A percentile compares a stretch with the other conserved stretches of the same genome.
Conservation (phyloP, 2,113 vertebrate genomes). For the Cairina moschata region DNA sequence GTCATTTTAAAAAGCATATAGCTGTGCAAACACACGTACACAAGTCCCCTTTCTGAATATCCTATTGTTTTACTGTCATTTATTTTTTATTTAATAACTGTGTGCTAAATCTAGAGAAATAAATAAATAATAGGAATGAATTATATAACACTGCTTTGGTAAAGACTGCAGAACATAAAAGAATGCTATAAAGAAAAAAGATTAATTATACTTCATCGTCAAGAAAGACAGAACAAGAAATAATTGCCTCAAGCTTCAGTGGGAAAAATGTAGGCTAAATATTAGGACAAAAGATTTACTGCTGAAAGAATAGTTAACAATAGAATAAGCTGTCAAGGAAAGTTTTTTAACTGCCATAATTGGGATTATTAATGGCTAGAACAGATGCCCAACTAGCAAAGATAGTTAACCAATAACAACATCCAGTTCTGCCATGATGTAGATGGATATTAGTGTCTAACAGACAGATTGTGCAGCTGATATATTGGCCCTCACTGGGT, state of each 20-base stretch:
- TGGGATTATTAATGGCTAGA: slow-evolving; percentile 18
- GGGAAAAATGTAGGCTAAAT: slow-evolving; percentile 45
- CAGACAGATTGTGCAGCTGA: background rate
- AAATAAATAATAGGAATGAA: slow-evolving; percentile 9
- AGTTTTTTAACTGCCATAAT: slow-evolving; percentile 38
- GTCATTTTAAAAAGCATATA: background rate
- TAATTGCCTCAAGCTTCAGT: slow-evolving; percentile 7
- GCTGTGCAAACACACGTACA: background rate
- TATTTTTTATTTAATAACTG: slow-evolving; percentile 20
- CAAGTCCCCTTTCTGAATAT: background rate
- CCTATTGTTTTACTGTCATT: background rate
- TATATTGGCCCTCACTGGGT: background rate
- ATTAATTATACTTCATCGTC: background rate
- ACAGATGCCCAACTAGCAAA: background rate
- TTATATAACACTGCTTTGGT: slow-evolving; percentile 4
- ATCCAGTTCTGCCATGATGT: background rate
- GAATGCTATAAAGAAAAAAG: background rate
- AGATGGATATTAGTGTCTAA: background rate
- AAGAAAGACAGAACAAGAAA: slow-evolving; percentile 9
- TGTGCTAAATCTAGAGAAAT: background rate
- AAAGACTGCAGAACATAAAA: slow-evolving; percentile 23
- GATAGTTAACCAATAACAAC: background rate
- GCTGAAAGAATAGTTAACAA: slow-evolving; percentile 20
- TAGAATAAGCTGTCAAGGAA: slow-evolving; percentile 18
- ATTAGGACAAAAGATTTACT: slow-evolving; percentile 54